Percentiles rank a stretch among this genome's conserved stretches.
phyloP scores from a whole-genome alignment of 2,797 vertebrate genomes.

The Tinamus major region DNA sequence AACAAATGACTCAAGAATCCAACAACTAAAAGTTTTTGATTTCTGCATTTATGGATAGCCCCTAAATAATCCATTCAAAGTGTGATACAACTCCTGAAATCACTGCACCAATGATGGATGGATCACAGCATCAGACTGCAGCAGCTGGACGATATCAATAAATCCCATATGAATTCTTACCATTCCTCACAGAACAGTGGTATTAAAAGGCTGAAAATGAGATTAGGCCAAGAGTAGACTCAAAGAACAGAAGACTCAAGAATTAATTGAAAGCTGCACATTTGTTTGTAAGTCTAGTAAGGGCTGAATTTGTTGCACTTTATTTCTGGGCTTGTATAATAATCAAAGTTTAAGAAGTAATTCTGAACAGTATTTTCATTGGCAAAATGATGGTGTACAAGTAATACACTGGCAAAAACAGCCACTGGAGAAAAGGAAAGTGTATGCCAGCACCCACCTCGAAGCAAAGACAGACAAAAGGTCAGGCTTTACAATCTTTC shows the following conservation, averaged over 20 bases:
- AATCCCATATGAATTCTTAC: background rate
- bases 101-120: background rate
- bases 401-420: background rate
- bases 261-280: background rate
- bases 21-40: background rate
- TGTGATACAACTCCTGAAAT: background rate
- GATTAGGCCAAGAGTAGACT: background rate
- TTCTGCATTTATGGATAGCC: background rate
- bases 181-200: background rate
- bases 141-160: background rate
- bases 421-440: background rate
- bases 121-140: background rate
- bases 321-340: background rate
- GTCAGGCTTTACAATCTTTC: background rate
- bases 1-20: background rate
- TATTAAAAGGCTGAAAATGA: background rate
- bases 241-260: background rate
- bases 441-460: rapidly evolving
- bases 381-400: background rate
- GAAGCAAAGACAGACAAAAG: background rate
- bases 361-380: background rate
- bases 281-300: background rate
- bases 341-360: background rate
- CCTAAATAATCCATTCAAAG: background rate
- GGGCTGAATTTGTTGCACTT: background rate